phyloP scores from a whole-genome alignment of 1,140 invertebrate genomes.

The Zaprionus camerounensis region DNA sequence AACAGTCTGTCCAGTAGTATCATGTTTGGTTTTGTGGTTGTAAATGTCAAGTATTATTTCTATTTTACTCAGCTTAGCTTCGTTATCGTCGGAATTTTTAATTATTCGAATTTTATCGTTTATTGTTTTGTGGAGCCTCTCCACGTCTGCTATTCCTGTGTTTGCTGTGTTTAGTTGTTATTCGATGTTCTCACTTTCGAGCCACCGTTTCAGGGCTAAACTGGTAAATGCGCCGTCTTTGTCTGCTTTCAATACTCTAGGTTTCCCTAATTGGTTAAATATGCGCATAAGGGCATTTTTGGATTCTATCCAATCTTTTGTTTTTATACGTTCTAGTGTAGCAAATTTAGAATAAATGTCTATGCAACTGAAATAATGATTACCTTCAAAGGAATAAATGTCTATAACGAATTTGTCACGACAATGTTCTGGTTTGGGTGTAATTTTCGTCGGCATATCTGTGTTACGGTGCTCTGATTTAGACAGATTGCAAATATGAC shows the following conservation, averaged over 20 bases:
- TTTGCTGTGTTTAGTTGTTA: slow-evolving; percentile 6
- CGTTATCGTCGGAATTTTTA: no score
- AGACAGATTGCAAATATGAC: slow-evolving; percentile 16
- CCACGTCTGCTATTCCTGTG: slow-evolving; percentile 3
- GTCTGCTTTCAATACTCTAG: neutral
- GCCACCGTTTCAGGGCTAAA: slow-evolving; percentile 9
- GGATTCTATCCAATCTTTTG: no score
- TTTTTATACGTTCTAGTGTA: no score
- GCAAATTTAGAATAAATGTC: neutral
- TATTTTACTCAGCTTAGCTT: no score
- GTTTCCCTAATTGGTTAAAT: neutral
- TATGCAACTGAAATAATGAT: neutral
- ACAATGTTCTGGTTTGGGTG: slow-evolving; percentile 6
- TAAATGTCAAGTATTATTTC: no score
- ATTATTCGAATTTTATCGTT: no score
- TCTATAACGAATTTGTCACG: slow-evolving; percentile 3
- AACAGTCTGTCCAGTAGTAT: no score
- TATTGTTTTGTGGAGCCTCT: neutral
- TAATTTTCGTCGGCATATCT: slow-evolving; percentile 3
- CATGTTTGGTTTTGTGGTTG: no score
- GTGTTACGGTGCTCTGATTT: slow-evolving; percentile 10
- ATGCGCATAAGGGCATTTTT: no score
- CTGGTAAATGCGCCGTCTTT: slow-evolving; percentile 8
- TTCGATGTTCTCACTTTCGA: slow-evolving; percentile 1
- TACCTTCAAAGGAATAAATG: slow-evolving; percentile 9